Base-by-base conservation (phyloP, 2,888 invertebrate genomes). In the Germaria angustata region DNA sequence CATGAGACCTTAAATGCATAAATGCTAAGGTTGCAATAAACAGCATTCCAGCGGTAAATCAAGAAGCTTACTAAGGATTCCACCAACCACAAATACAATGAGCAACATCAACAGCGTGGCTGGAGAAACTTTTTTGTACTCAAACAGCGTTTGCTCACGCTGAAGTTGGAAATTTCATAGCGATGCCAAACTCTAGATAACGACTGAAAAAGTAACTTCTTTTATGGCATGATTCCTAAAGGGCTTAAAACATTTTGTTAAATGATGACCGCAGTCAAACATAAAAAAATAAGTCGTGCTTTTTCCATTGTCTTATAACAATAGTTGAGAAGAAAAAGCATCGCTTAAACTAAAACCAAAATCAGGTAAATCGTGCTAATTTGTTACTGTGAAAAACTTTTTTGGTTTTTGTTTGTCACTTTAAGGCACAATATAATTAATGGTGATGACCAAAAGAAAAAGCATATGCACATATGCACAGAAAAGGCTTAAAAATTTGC, bases 61-160 rank as follows among this genome's bases (percentile, higher is more conserved):
- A 82, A 82, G 82, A 79, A 82, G 82, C 66, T 82, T 82, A 82
- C 82, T 82, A 82, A 82, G 82, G 82, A 82, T 82, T 82, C 82
- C 79, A 69, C n/a, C 77, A 46, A 77, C 66, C 65, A 66, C 77
- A 80, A 76, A 73, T 53, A 63, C 78, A 75, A 69, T 41, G 69
- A 65, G 49, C 57, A 63, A 73, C 73, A 75, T 61, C 68, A 72
- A 20, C 65, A 69, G 51, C 63, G 36, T 66, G 36, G 41, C 55
- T 68, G 53, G 55, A 71, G 75, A 79, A 79, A 71, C 65, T 69
- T 69, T 69, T 73, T 20, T n/a, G 41, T 22, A 4, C 20, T 15
- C 22, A 9, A 68, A 44, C 46, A 49, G 20, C 17, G n/a, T 17
- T 46, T 63, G 24, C 24, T 69, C 51, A 51, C 55, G 68, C 55